Conservation (phyloP, 2,888 invertebrate species). For the Dryomyza anilis region DNA sequence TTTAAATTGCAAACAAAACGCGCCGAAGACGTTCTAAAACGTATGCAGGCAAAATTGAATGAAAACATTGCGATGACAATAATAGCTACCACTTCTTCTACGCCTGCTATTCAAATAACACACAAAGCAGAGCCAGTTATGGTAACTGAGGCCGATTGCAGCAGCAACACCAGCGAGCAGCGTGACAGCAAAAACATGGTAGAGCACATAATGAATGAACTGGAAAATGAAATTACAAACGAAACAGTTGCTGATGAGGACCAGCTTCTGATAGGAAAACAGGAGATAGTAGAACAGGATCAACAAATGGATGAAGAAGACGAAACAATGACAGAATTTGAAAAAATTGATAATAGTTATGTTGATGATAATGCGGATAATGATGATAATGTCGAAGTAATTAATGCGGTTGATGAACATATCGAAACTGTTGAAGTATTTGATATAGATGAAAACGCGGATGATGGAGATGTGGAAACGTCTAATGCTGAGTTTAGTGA, state of each 20-base stretch:
- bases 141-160: background rate
- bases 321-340: background rate
- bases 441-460: background rate
- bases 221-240: too few species aligned
- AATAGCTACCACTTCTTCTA: background rate
- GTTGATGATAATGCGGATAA: background rate
- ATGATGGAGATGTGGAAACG: background rate
- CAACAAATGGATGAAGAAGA: background rate
- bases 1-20: slow-evolving; percentile 35
- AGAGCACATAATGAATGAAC: too few species aligned
- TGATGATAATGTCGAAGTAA: background rate
- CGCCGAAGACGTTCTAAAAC: slow-evolving; percentile 30
- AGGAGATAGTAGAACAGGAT: background rate
- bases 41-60: slow-evolving; percentile 17
- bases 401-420: background rate
- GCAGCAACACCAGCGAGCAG: background rate
- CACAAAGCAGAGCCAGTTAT: background rate
- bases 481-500: too few species aligned
- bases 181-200: background rate
- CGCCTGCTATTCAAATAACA: too few species aligned
- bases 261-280: too few species aligned
- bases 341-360: background rate
- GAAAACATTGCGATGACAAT: background rate
- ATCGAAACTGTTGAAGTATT: background rate
- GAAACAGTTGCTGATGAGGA: too few species aligned